Conservation (phyloP, 2,113 vertebrate genomes). For the Trachemys scripta region DNA sequence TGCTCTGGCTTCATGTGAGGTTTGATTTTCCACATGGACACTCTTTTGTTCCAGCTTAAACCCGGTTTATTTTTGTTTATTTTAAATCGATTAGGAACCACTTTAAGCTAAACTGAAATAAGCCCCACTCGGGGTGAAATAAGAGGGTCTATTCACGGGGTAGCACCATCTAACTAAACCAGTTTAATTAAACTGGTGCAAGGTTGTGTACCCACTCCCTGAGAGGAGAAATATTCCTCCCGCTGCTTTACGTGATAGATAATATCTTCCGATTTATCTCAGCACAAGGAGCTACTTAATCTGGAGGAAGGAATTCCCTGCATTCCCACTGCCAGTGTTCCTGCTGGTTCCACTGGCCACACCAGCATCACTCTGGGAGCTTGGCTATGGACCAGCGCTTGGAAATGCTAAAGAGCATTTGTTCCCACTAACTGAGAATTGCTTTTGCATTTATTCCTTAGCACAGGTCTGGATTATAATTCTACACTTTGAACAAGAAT, state of each 20-base stretch:
- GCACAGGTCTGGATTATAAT: neutral
- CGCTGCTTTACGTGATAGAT: neutral
- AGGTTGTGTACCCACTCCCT: neutral
- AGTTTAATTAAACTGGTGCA: neutral
- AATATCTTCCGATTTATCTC: neutral
- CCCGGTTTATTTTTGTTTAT: neutral
- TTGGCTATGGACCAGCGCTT: neutral
- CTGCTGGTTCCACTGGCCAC: neutral
- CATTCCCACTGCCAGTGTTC: too few species aligned
- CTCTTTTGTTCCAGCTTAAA: neutral
- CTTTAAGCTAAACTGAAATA: neutral
- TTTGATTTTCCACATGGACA: too few species aligned
- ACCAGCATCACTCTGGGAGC: neutral
- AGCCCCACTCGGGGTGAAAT: neutral
- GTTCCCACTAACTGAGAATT: neutral
- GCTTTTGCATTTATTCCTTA: neutral
- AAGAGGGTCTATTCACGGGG: accelerated
- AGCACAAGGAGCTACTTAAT: too few species aligned
- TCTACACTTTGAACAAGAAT: too few species aligned
- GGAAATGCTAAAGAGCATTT: neutral
- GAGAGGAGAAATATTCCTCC: neutral
- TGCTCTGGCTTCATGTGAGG: neutral
- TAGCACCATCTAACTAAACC: neutral
- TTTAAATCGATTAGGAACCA: neutral
- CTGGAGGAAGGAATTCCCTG: neutral